Conservation (phyloP, 1,140 invertebrate species). For the Sipha flava region DNA sequence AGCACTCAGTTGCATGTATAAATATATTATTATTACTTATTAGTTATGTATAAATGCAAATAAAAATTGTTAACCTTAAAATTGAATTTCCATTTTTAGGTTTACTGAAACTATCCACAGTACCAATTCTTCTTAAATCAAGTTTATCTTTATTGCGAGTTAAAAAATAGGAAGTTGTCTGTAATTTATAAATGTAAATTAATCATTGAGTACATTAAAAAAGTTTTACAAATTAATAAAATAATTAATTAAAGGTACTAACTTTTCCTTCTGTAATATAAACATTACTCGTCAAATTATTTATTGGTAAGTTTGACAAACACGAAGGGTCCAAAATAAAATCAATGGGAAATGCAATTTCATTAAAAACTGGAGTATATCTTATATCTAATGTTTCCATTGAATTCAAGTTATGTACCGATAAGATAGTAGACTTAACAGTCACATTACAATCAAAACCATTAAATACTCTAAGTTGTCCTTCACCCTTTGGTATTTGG, state of each 20-base stretch:
- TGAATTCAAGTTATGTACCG: conserved; percentile 37
- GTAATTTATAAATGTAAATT: background rate
- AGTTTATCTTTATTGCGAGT: background rate
- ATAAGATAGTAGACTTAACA: conserved; percentile 4
- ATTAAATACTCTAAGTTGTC: conserved; percentile 65
- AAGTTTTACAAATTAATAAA: no score
- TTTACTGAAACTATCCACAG: background rate
- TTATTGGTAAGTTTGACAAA: background rate
- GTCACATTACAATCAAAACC: conserved; percentile 41
- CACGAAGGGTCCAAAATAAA: background rate
- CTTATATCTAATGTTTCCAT: background rate
- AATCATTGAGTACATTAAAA: no score
- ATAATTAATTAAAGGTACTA: background rate
- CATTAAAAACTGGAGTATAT: background rate
- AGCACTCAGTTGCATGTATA: no score
- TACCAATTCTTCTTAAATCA: background rate
- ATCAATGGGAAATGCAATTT: background rate
- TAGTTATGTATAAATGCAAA: background rate
- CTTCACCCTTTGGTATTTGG: conserved; percentile 42
- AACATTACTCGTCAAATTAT: background rate
- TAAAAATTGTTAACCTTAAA: background rate
- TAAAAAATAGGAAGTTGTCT: conserved; percentile 1
- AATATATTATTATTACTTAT: background rate
- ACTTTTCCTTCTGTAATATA: background rate
- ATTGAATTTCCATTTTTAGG: background rate